phyloP scores from a whole-genome alignment of 2,113 vertebrate genomes.

The Theropithecus gelada region DNA sequence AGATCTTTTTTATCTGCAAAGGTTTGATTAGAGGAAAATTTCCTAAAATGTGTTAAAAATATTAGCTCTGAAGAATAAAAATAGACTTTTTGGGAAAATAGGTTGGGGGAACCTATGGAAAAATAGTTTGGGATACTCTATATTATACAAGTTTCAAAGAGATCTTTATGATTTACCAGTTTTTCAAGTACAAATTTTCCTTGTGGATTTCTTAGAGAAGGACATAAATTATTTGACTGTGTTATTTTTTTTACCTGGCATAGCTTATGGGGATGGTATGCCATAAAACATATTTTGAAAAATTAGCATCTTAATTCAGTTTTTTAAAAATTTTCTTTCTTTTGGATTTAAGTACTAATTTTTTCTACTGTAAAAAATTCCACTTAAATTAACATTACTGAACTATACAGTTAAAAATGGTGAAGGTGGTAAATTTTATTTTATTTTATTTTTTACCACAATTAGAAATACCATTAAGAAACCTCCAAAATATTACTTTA shows the following conservation, averaged over 20 bases:
- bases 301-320: constrained; percentile 27
- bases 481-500: not conserved
- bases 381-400: not conserved
- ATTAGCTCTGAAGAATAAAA: constrained; percentile 23
- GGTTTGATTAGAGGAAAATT: not conserved
- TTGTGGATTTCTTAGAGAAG: constrained; percentile 9
- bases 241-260: not conserved
- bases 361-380: not conserved
- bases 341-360: constrained; percentile 30
- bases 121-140: not conserved
- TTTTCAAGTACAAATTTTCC: constrained; percentile 33
- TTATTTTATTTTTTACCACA: not conserved
- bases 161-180: not conserved
- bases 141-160: constrained; percentile 28
- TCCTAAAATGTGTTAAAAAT: not conserved
- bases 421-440: not conserved
- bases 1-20: not conserved
- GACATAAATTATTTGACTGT: constrained; percentile 4
- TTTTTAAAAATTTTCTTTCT: not conserved
- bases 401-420: not conserved
- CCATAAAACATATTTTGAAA: constrained; percentile 12
- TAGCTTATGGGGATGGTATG: not conserved
- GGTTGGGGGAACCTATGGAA: not conserved
- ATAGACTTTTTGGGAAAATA: not conserved
- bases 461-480: not conserved